phyloP scores from a whole-genome alignment of 64 coral and sea anemone genomes.

The Montipora sp. region DNA sequence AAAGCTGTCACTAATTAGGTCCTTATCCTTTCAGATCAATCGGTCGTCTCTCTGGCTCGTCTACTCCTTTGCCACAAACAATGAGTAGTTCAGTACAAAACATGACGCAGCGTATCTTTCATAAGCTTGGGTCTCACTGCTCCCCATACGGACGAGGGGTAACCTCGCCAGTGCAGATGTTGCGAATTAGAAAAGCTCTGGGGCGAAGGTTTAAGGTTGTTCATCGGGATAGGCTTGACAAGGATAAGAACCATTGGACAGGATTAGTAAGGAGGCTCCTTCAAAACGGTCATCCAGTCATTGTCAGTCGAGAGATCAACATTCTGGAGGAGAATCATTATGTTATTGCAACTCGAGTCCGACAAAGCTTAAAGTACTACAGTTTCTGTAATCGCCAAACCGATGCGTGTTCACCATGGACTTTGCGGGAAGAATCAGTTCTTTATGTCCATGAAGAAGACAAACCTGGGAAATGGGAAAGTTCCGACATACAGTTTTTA shows the following conservation, averaged over 20 bases:
- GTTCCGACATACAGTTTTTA: constrained; percentile 64
- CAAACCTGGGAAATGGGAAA: constrained; percentile 72
- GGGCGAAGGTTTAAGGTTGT: constrained; percentile 22
- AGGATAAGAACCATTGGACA: constrained; percentile 25
- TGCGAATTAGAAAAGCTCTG: constrained; percentile 38
- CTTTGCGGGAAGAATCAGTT: constrained; percentile 32
- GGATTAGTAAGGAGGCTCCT: constrained; percentile 44
- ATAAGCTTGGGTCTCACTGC: constrained; percentile 48
- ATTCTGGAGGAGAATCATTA: constrained; percentile 45
- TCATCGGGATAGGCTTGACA: not conserved
- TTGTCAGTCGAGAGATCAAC: constrained; percentile 64
- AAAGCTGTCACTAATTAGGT: no score
- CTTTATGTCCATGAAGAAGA: constrained; percentile 63
- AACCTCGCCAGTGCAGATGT: constrained; percentile 68
- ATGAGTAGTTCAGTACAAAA: constrained; percentile 14
- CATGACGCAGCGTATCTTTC: constrained; percentile 43
- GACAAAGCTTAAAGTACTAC: constrained; percentile 60
- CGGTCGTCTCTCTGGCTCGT: not conserved
- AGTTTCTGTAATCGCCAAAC: constrained; percentile 48
- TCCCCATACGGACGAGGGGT: constrained; percentile 11
- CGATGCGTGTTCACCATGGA: constrained; percentile 63
- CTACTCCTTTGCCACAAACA: constrained; percentile 30
- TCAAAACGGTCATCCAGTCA: constrained; percentile 65
- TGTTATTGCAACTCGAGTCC: constrained; percentile 66
- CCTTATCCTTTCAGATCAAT: not conserved